phyloP scores from a whole-genome alignment of 2,888 invertebrate genomes.

The Exocentrus adspersus region DNA sequence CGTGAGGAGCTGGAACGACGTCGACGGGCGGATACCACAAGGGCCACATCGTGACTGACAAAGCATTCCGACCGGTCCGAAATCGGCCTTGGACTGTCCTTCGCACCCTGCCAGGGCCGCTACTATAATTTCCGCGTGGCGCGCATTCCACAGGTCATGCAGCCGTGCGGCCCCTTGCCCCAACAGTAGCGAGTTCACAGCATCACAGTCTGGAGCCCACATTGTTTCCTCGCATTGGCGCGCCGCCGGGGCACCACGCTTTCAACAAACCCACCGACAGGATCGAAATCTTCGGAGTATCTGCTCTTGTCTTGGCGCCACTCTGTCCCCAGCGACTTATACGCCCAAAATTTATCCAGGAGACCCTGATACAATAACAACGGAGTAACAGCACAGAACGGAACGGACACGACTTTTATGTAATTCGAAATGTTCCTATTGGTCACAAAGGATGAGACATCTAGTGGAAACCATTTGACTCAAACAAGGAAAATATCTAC shows the following conservation, averaged over 20 bases:
- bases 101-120: conserved; percentile 55
- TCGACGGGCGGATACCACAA: conserved; percentile 60
- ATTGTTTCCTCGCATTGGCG: conserved; percentile 31
- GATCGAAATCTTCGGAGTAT: no score
- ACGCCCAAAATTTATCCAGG: no score
- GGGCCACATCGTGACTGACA: conserved; percentile 59
- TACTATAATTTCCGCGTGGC: conserved; percentile 61
- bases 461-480: no score
- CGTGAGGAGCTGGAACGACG: conserved; percentile 52
- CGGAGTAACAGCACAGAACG: no score
- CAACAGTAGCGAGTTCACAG: conserved; percentile 51
- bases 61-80: conserved; percentile 24
- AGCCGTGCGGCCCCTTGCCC: conserved; percentile 39
- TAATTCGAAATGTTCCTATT: no score
- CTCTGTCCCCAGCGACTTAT: no score
- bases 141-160: conserved; percentile 59
- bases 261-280: no score
- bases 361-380: no score
- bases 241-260: neutral
- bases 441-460: no score
- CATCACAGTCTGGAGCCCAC: conserved; percentile 36
- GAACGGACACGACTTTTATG: no score
- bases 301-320: no score
- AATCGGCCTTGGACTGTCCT: conserved; percentile 60
- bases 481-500: no score